Conservation (phyloP, 2,797 vertebrate species). For the Phalloptychus januarius region DNA sequence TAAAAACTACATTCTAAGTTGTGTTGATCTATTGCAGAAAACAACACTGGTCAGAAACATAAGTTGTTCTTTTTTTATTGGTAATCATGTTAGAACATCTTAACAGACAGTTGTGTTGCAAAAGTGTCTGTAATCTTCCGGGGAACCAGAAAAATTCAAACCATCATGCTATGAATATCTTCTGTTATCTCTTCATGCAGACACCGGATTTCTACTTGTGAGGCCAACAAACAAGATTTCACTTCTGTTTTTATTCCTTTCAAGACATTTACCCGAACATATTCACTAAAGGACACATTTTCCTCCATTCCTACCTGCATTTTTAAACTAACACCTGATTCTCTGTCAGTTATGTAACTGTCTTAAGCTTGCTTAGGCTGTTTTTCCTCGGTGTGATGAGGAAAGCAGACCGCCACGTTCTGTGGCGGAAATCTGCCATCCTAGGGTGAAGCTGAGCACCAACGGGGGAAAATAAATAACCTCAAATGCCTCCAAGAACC, state of each 20-base stretch:
- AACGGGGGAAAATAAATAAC: constrained; percentile 55
- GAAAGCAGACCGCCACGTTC: constrained; percentile 56
- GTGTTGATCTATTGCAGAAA: neutral
- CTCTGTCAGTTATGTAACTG: constrained; percentile 33
- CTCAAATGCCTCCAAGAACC: constrained; percentile 44
- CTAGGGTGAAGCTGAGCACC: constrained; percentile 20
- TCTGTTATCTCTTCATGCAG: constrained; percentile 62
- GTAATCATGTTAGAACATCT: constrained; percentile 37
- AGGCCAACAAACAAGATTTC: constrained; percentile 41
- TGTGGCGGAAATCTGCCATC: constrained; percentile 52
- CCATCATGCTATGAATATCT: constrained; percentile 57
- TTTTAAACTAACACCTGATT: constrained; percentile 9
- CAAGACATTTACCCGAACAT: neutral
- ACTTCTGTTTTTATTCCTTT: constrained; percentile 9
- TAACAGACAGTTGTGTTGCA: constrained; percentile 30
- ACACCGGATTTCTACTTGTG: constrained; percentile 64
- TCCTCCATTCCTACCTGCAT: neutral
- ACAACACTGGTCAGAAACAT: neutral
- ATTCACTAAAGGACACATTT: neutral
- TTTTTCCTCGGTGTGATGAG: constrained; percentile 12
- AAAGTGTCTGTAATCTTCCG: constrained; percentile 45
- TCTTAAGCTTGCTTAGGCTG: constrained; percentile 24
- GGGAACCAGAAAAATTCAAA: constrained; percentile 25
- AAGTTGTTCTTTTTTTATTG: neutral
- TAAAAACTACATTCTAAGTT: neutral